Base-by-base conservation (phyloP, 2,888 invertebrate species). In the Scotopteryx bipunctaria region DNA sequence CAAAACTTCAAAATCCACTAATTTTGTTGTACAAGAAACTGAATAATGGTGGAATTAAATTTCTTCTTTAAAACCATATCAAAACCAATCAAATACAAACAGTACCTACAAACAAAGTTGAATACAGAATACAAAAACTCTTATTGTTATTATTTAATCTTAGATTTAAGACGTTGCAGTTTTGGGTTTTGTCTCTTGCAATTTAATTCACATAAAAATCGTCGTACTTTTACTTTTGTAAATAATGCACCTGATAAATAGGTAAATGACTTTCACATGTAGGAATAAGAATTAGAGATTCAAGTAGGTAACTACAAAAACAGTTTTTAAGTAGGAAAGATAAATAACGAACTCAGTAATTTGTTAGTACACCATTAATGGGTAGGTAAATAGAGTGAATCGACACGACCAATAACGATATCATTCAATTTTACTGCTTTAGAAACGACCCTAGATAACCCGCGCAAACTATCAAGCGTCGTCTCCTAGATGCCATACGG, bases 371-470 rank as follows among this genome's bases (percentile, higher is more conserved):
- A 76, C 78, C 76, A 83, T 83, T 86, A 86, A 84, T 84, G 83
- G 69, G 81, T 84, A 83, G 69, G 81, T 83, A 83, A 83, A 85
- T 82, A 86, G 78, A 81, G 81, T 78, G 74, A 77, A 82, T 76
- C 77, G 78, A 80, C 79, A 81, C 77, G 76, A 78, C 79, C 76
- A 83, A 81, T 81, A 78, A 42, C 65, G 86, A 86, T 89, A 89
- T 88, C 87, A 84, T 89, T 89, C 81, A 88, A 89, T 88, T 85
- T 86, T 87, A 88, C 85, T 86, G 86, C 88, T 88, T 86, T 83
- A 82, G 84, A 83, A 81, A 75, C 78, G 88, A 87, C 87, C 88
- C 66, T 54, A 66, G 88, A 89, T 89, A 90, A 89, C 89, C 89
- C 83, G 68, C 47, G 69, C 74, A 72, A 81, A 81, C 81, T 81